Evolutionary conservation across 1,140 invertebrate genomes (phyloP).

Genomic region (Neoseiulus cucumeris): DNA sequence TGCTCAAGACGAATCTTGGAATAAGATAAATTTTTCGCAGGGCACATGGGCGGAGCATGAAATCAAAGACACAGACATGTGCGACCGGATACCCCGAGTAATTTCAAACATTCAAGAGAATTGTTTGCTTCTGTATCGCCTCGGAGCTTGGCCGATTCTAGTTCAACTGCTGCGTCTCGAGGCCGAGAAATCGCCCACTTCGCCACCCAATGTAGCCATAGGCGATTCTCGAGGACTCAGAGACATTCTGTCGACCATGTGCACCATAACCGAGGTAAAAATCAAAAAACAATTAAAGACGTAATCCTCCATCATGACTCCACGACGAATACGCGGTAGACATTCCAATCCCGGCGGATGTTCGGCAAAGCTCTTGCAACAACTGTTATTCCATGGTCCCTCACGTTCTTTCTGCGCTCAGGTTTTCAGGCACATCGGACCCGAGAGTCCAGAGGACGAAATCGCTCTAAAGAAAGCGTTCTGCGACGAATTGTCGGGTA

Average conservation of each 20-base stretch:
- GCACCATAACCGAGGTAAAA: not conserved
- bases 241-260: not conserved
- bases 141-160: constrained; percentile 67
- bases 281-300: not conserved
- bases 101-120: constrained; percentile 41
- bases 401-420: constrained; percentile 9
- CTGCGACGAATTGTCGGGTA: not conserved
- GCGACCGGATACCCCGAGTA: not conserved
- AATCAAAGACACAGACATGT: constrained; percentile 7
- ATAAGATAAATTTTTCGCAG: not conserved
- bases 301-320: constrained; percentile 7
- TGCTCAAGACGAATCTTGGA: not conserved
- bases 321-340: too few relatives aligned
- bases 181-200: constrained; percentile 46
- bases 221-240: not conserved
- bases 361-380: too few relatives aligned
- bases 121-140: constrained; percentile 64
- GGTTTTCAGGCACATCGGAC: constrained; percentile 21
- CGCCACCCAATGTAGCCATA: not conserved
- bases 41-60: constrained; percentile 15
- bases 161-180: constrained; percentile 81
- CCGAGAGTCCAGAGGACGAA: constrained; percentile 13
- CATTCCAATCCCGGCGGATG: too few relatives aligned
- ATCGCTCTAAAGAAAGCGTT: not conserved
- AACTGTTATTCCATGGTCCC: too few relatives aligned